Evolutionary conservation across 2,797 vertebrate genomes (phyloP), one percentile per base, ranked within the genome.

Genomic region (Brachyrhaphis roseni): DNA sequence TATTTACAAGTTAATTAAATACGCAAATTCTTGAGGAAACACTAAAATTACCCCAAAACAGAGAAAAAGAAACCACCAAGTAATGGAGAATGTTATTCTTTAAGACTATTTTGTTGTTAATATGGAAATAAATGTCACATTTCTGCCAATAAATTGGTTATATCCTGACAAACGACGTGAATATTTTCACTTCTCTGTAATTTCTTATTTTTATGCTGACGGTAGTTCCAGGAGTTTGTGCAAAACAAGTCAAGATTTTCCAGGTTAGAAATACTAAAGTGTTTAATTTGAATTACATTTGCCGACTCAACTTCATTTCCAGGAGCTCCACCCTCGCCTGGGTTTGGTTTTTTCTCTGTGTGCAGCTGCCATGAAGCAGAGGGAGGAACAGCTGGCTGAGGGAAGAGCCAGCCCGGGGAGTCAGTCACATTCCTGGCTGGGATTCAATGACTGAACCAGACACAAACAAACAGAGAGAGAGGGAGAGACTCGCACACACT

Each of bases 361-460:
- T 94, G 94, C 95, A 96, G 95, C 95, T 96, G 95, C 95, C 95
- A 90, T 92, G 93, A 88, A 91, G 93, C 91, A 85, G 95, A 94
- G 96, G 95, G 96, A 96, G 96, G 94, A 93, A 94, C 93, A 91
- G 93, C 94, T 91, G 92, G 93, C 95, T 96, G 95, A 94, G 93
- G 96, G 97, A 98, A 98, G 96, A 97, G 97, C 97, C 96, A 93
- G 96, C 96, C 96, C 90, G 95, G 94, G 95, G 96, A 98, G 97
- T 97, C 96, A 98, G 97, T 97, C 97, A 96, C 97, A 98, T 98
- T 98, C 97, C 96, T 97, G 98, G 97, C 98, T 92, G 94, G 95
- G 97, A 97, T 96, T 97, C 96, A 97, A 96, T 95, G 97, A 96
- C 97, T 95, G 96, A 97, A 97, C 97, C 97, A 97, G 97, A 97